Conservation (phyloP, 1,140 invertebrate species). For the Drosophila pandora region DNA sequence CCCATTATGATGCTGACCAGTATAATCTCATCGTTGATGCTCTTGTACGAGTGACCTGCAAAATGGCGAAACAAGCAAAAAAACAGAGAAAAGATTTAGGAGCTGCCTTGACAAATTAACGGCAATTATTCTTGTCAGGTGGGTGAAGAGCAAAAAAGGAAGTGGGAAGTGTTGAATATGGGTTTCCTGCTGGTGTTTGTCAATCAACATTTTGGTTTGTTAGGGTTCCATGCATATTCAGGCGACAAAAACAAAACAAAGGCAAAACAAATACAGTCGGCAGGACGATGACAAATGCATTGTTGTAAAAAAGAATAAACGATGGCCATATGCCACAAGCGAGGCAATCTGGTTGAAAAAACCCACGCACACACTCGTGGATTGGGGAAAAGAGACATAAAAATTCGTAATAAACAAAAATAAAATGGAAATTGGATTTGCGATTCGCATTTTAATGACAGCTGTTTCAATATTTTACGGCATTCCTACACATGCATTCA, state of each 20-base stretch:
- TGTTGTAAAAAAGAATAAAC: conserved; percentile 62
- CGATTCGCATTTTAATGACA: conserved; percentile 29
- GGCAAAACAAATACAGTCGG: conserved; percentile 1
- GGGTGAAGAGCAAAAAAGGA: neutral
- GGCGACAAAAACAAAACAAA: conserved; percentile 17
- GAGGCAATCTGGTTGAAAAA: conserved; percentile 32
- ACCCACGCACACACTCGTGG: conserved; percentile 4
- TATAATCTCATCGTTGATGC: conserved; percentile 93
- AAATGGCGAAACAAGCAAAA: conserved; percentile 23
- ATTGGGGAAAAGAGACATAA: conserved; percentile 9
- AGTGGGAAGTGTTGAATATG: neutral
- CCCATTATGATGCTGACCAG: conserved; percentile 94
- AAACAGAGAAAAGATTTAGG: conserved; percentile 33
- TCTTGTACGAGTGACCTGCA: conserved; percentile 89
- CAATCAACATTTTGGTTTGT: conserved; percentile 48
- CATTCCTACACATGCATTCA: neutral
- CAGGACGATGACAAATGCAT: conserved; percentile 55
- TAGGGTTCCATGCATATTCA: conserved; percentile 64
- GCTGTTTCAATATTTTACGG: conserved; percentile 48
- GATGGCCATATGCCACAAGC: conserved; percentile 34
- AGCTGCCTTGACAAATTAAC: conserved; percentile 55
- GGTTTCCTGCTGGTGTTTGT: conserved; percentile 20
- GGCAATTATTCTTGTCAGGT: conserved; percentile 55
- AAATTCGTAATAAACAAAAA: conserved; percentile 38
- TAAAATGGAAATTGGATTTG: conserved; percentile 48